Evolutionary conservation across 1,140 invertebrate genomes (phyloP).

Genomic region (Listronotus bonariensis): DNA sequence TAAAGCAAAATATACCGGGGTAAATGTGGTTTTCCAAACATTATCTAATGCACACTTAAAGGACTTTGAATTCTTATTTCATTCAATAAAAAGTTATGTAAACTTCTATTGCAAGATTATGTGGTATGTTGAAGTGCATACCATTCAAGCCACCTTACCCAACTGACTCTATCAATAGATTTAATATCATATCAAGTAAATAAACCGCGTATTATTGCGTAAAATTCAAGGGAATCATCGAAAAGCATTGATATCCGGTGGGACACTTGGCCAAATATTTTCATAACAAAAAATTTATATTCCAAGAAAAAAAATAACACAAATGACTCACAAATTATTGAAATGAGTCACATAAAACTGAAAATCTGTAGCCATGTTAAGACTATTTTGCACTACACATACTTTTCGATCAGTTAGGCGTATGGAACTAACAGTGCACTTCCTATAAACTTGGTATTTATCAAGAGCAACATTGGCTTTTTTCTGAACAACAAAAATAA

Average conservation of each 20-base stretch:
- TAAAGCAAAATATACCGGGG: too few relatives aligned
- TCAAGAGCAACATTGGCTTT: constrained; percentile 43
- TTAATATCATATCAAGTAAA: neutral
- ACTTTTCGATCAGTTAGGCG: constrained; percentile 36
- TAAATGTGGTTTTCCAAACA: too few relatives aligned
- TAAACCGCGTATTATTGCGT: neutral
- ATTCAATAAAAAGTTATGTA: neutral
- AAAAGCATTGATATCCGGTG: too few relatives aligned
- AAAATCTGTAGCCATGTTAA: constrained; percentile 48
- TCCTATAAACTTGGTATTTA: constrained; percentile 44
- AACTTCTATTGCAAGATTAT: constrained; percentile 5
- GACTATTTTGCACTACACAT: constrained; percentile 19
- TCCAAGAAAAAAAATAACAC: constrained; percentile 12
- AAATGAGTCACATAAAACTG: constrained; percentile 53
- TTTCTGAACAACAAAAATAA: constrained; percentile 48
- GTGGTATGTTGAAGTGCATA: neutral
- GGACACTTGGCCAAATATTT: constrained; percentile 1
- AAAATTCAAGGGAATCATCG: neutral
- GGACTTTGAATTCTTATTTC: too few relatives aligned
- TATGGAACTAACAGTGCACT: constrained; percentile 39
- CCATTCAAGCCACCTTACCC: neutral
- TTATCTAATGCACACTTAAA: too few relatives aligned
- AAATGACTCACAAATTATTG: constrained; percentile 51
- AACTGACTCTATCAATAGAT: constrained; percentile 3
- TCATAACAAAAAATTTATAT: neutral